These are phyloP conservation scores for Bruchidius siliquastri DNA, from an alignment of 2,888 invertebrate genomes.

Conservation along the genomic window DNA sequence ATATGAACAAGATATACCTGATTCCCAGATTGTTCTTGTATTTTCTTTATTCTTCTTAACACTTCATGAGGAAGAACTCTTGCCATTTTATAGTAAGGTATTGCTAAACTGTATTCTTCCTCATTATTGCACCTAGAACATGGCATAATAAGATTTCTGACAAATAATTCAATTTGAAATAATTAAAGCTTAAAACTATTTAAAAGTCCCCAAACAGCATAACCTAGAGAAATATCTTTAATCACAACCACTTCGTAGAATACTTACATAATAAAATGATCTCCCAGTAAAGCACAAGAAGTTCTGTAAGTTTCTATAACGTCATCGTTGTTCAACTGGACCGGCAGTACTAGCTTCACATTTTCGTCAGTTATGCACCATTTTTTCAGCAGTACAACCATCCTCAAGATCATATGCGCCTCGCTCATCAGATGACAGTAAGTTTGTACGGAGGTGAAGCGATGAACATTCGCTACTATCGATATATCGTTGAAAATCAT, in stretches of 20 bases:
- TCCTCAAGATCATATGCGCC: conserved; percentile 63
- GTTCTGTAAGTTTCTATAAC: conserved; percentile 48
- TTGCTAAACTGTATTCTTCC: conserved; percentile 43
- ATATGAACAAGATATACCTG: conserved; percentile 32
- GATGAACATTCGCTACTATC: conserved; percentile 61
- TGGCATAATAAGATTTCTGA: too few species aligned
- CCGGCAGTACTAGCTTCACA: conserved; percentile 33
- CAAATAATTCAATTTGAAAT: too few species aligned
- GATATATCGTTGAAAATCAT: conserved; percentile 67
- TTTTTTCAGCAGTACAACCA: conserved; percentile 44
- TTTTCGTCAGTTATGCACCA: conserved; percentile 41
- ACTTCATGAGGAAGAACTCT: conserved; percentile 50
- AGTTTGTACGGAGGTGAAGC: conserved; percentile 60
- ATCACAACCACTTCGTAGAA: too few species aligned
- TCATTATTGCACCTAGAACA: conserved; percentile 35
- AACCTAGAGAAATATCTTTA: too few species aligned
- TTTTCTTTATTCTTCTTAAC: conserved; percentile 42
- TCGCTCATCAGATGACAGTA: conserved; percentile 70
- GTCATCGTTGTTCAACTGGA: conserved; percentile 41
- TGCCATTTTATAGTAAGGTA: conserved; percentile 55
- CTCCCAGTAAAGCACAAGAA: conserved; percentile 55
- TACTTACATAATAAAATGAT: conserved; percentile 53
- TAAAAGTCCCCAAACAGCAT: too few species aligned
- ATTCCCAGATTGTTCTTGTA: conserved; percentile 42
- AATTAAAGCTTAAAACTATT: too few species aligned